A percentile compares a stretch with the other conserved stretches of the same genome.
These are phyloP conservation scores for Strix occidentalis DNA, from an alignment of 2,797 vertebrate species.

Conservation along the genomic window DNA sequence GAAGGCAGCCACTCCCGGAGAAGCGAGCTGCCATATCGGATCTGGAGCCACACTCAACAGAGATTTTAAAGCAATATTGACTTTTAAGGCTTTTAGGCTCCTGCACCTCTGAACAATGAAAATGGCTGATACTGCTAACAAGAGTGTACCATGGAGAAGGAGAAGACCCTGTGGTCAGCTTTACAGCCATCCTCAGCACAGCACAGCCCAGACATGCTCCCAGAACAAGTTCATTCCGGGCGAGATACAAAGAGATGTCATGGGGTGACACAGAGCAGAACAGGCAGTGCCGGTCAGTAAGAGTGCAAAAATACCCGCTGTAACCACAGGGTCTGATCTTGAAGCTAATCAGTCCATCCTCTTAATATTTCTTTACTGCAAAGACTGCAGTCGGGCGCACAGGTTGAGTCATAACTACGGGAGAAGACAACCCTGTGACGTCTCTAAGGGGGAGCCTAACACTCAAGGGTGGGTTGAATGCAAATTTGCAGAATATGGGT, in stretches of 20 bases:
- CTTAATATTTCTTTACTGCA: not conserved
- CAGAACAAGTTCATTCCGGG: not conserved
- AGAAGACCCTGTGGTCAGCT: not conserved
- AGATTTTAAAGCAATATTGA: not conserved
- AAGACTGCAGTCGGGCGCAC: not conserved
- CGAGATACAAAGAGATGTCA: not conserved
- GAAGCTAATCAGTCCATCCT: not conserved
- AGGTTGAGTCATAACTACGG: not conserved
- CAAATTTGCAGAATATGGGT: not conserved
- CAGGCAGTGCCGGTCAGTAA: not conserved
- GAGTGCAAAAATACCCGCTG: not conserved
- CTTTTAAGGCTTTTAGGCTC: not conserved
- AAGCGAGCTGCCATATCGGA: not conserved
- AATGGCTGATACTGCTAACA: not conserved
- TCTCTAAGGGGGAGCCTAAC: not conserved
- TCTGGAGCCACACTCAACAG: not conserved
- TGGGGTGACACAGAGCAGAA: not conserved
- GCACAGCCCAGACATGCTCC: not conserved
- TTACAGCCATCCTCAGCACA: not conserved
- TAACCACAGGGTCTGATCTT: not conserved
- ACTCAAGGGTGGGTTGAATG: not conserved
- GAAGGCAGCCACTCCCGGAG: constrained; percentile 32
- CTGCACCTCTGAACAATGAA: not conserved
- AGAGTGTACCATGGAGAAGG: rapidly evolving
- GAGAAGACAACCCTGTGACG: rapidly evolving